These are phyloP conservation scores for Leptinotarsa tumamoca DNA, from an alignment of 2,888 invertebrate genomes.

Conservation along the genomic window DNA sequence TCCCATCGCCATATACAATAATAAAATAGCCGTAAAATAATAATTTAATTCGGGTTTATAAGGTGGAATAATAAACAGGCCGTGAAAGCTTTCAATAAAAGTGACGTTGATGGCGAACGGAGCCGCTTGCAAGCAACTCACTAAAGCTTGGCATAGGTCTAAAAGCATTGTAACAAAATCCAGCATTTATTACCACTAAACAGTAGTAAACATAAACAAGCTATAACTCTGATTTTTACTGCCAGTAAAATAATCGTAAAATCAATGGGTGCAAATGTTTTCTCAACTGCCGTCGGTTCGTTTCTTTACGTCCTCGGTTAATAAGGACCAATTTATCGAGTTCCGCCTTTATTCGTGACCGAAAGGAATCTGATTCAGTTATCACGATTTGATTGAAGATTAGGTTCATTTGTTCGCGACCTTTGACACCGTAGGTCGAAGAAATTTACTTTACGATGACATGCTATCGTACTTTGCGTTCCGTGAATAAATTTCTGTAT, in stretches of 20 bases:
- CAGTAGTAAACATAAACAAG: slow-evolving; percentile 68
- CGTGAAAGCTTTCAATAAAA: slow-evolving; percentile 65
- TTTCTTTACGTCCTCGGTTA: slow-evolving; percentile 16
- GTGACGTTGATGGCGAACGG: slow-evolving; percentile 61
- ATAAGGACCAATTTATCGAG: slow-evolving; percentile 43
- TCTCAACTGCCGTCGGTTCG: slow-evolving; percentile 50
- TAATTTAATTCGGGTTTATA: slow-evolving; percentile 62
- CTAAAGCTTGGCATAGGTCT: slow-evolving; percentile 64
- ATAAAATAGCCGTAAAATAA: slow-evolving; percentile 60
- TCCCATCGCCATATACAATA: slow-evolving; percentile 55
- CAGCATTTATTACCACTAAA: slow-evolving; percentile 66
- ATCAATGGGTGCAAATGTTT: slow-evolving; percentile 64
- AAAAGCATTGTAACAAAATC: slow-evolving; percentile 59
- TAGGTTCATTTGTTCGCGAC: slow-evolving; percentile 45
- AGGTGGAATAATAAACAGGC: slow-evolving; percentile 66
- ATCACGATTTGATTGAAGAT: slow-evolving; percentile 58
- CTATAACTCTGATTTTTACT: slow-evolving; percentile 68
- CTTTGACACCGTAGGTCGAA: slow-evolving; percentile 34
- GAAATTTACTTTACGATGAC: slow-evolving; percentile 30
- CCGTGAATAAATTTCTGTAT: slow-evolving; percentile 8
- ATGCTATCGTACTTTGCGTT: not conserved
- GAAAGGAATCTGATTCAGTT: slow-evolving; percentile 59
- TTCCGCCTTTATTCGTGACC: slow-evolving; percentile 60
- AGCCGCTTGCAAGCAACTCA: slow-evolving; percentile 53
- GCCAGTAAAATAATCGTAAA: slow-evolving; percentile 66